Evolutionary conservation across 2,113 vertebrate genomes (phyloP).

Genomic region (Apeltes quadracus): DNA sequence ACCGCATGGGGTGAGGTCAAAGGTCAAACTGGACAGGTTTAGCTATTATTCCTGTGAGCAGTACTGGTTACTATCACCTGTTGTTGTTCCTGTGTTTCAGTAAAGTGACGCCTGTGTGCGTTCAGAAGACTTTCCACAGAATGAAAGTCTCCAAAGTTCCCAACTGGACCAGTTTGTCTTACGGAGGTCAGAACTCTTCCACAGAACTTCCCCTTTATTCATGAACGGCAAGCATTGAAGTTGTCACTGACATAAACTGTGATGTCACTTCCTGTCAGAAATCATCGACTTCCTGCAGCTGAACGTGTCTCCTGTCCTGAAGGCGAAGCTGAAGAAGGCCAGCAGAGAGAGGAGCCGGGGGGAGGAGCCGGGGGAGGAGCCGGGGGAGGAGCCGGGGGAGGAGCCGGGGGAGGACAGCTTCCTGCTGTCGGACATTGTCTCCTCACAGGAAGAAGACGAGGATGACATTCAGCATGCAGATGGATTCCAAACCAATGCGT

Average conservation of each 20-base stretch:
- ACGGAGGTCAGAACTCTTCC: conserved; percentile 67
- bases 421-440: conserved; percentile 59
- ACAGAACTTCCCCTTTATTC: not conserved
- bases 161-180: conserved; percentile 55
- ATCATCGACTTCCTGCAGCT: conserved; percentile 70
- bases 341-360: not conserved
- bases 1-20: conserved; percentile 58
- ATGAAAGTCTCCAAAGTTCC: conserved; percentile 72
- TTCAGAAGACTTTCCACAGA: conserved; percentile 68
- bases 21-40: not conserved
- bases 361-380: not conserved
- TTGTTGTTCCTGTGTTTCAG: conserved; percentile 49
- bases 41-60: not conserved
- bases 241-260: not conserved
- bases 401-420: conserved; percentile 15
- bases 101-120: conserved; percentile 52
- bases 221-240: no score
- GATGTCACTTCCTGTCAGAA: conserved; percentile 57
- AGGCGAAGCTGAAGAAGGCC: conserved; percentile 8
- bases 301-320: conserved; percentile 42
- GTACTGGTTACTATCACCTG: not conserved
- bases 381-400: not conserved
- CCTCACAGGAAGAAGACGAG: conserved; percentile 15
- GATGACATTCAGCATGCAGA: no score
- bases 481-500: no score